Evolutionary conservation across 1,140 invertebrate species (phyloP), one percentile per base, ranked within the genome.

Genomic region (Zaprionus taronus): DNA sequence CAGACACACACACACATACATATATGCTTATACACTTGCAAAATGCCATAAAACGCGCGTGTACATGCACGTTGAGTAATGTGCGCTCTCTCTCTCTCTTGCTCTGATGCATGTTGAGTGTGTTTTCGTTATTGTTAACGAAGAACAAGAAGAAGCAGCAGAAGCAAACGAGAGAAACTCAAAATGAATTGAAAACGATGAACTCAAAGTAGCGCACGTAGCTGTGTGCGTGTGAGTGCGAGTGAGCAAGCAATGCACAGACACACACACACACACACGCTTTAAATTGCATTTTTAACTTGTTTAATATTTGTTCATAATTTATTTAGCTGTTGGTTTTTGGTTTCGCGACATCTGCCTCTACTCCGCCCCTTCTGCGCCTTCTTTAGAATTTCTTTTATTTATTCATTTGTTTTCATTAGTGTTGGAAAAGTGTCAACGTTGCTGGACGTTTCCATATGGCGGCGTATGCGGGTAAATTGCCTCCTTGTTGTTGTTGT

Each of bases 101-200:
- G 5, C 57, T 12, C 58, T 72, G 55, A 22, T 68, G 47, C 26
- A 65, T 31, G 60, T 57, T 73, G 83, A 67, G 69, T 83, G 65
- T 64, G 67, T 77, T 84, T 80, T 77, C 56, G 34, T 68, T 62
- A 62, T 60, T 77, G 70, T 67, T 75, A 36, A 64, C 26, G n/a
- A 44, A 58, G 41, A 64, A 17, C 49, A 38, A 57, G 57, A 47
- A 51, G 61, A 58, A 72, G 55, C 34, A 75, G 66, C 66, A 69
- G 55, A 36, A 41, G 31, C 41, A 34, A 38, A 41, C 68, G 79
- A 80, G 83, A 83, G 83, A 86, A 86, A 87, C 83, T 83, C 77
- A 89, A 87, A 87, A 89, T 76, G 76, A 89, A 89, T 90, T 89
- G 83, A 85, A 89, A 89, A 89, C 85, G 81, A 89, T 85, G 85